Percentiles rank a stretch among this genome's conserved stretches.
Conservation (phyloP, 2,113 vertebrate genomes). For the Empidonax traillii region DNA sequence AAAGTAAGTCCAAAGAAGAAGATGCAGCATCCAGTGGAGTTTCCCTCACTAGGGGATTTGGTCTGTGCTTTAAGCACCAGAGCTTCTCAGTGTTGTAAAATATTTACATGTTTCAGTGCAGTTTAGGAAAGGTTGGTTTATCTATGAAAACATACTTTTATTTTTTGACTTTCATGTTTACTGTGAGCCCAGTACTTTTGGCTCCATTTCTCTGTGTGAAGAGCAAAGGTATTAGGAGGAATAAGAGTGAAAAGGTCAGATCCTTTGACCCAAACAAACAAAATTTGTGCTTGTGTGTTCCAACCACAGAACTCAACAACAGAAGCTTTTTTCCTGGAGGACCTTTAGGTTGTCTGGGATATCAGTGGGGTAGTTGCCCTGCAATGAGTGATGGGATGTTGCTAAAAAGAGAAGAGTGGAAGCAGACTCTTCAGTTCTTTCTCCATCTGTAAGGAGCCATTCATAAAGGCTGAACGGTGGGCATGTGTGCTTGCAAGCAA, state of each 20-base stretch:
- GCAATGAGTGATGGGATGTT: neutral
- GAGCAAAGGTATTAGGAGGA: neutral
- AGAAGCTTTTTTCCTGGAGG: neutral
- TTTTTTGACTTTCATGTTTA: neutral
- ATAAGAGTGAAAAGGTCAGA: neutral
- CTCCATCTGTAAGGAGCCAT: constrained; percentile 41
- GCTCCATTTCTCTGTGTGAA: neutral
- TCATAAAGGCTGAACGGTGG: constrained; percentile 40
- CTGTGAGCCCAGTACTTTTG: neutral
- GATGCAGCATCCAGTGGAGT: neutral
- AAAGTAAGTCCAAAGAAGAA: neutral
- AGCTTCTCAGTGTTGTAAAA: neutral
- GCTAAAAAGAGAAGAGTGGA: neutral
- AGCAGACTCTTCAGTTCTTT: neutral
- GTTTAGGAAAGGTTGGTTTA: neutral
- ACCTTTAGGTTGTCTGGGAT: neutral
- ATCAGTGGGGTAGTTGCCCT: neutral
- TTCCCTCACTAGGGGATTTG: neutral
- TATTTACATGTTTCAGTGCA: neutral
- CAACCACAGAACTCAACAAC: neutral
- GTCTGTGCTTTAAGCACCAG: neutral
- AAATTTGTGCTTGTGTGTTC: neutral
- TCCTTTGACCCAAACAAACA: neutral
- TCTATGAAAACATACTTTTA: neutral
- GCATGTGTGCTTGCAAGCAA: neutral